Evolutionary conservation across 2,113 vertebrate genomes (phyloP).

Genomic region (Callopanchax toddi): DNA sequence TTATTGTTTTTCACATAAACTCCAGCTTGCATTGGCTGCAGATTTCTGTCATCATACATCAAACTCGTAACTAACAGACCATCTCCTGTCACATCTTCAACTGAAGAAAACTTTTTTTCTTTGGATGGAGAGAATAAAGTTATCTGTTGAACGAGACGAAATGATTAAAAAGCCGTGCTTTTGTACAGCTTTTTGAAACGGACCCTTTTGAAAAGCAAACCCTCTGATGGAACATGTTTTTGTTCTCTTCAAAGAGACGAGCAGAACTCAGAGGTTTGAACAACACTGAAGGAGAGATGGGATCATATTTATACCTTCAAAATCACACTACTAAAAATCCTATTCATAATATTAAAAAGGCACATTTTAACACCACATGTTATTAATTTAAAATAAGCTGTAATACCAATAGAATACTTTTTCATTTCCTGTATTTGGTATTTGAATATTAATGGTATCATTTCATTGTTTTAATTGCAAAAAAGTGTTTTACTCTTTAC

Average conservation of each 20-base stretch:
- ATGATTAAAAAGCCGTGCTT: background rate
- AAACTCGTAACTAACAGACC: background rate
- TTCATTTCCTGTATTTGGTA: no score
- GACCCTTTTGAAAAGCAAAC: slow-evolving; percentile 22
- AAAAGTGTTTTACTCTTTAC: no score
- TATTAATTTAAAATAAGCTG: no score
- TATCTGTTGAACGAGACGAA: slow-evolving; percentile 15
- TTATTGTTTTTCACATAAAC: background rate
- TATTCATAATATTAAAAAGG: no score
- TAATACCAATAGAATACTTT: no score
- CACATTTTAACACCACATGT: no score
- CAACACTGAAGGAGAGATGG: slow-evolving; percentile 10
- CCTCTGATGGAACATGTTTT: slow-evolving; percentile 19
- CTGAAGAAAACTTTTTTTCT: slow-evolving; percentile 10
- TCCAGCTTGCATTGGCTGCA: background rate
- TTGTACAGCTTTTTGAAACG: slow-evolving; percentile 12
- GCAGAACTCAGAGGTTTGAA: slow-evolving; percentile 14
- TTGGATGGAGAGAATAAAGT: background rate
- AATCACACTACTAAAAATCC: slow-evolving; percentile 8
- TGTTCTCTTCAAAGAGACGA: slow-evolving; percentile 20
- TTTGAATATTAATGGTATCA: no score
- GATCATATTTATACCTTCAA: slow-evolving; percentile 19
- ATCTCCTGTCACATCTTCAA: background rate
- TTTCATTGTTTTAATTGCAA: no score
- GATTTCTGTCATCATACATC: background rate